Evolutionary conservation across 2,888 invertebrate genomes (phyloP).

Genomic region (Leptura quadrifasciata): DNA sequence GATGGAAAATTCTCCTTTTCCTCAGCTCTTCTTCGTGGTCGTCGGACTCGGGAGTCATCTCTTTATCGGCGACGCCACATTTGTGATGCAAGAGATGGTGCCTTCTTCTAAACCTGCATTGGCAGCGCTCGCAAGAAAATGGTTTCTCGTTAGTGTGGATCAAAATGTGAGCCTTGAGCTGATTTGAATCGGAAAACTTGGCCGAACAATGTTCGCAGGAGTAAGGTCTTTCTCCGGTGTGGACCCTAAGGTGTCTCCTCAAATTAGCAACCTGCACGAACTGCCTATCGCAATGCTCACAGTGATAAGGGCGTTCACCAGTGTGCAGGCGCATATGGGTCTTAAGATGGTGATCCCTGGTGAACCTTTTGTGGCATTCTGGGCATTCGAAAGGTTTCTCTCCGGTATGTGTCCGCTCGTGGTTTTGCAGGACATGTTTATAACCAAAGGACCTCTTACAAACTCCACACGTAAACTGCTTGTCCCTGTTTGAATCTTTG

Average conservation of each 20-base stretch:
- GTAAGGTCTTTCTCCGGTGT: slow-evolving; percentile 94
- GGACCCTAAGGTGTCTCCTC: slow-evolving; percentile 90
- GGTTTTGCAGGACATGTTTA: slow-evolving; percentile 95
- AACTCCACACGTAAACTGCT: slow-evolving; percentile 91
- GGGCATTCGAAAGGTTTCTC: slow-evolving; percentile 96
- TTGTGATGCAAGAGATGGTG: slow-evolving; percentile 92
- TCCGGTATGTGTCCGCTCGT: slow-evolving; percentile 95
- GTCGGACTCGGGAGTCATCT: slow-evolving; percentile 65
- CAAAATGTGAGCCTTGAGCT: slow-evolving; percentile 91
- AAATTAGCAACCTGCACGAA: slow-evolving; percentile 96
- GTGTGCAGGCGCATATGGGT: slow-evolving; percentile 95
- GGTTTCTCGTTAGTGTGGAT: slow-evolving; percentile 95
- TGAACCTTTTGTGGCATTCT: slow-evolving; percentile 93
- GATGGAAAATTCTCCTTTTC: slow-evolving; percentile 74
- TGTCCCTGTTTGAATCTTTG: slow-evolving; percentile 77
- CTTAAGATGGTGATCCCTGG: slow-evolving; percentile 94
- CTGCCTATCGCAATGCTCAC: slow-evolving; percentile 92
- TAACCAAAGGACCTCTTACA: slow-evolving; percentile 94
- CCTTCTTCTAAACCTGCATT: slow-evolving; percentile 86
- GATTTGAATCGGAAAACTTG: slow-evolving; percentile 93
- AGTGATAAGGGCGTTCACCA: slow-evolving; percentile 94
- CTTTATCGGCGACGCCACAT: slow-evolving; percentile 76
- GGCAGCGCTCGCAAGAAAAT: slow-evolving; percentile 87
- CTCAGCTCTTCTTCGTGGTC: slow-evolving; percentile 65
- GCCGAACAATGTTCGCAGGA: slow-evolving; percentile 90